A percentile compares a stretch with the other conserved stretches of the same genome.
phyloP scores from a whole-genome alignment of 2,797 vertebrate genomes.

The Falco novaeseelandiae region DNA sequence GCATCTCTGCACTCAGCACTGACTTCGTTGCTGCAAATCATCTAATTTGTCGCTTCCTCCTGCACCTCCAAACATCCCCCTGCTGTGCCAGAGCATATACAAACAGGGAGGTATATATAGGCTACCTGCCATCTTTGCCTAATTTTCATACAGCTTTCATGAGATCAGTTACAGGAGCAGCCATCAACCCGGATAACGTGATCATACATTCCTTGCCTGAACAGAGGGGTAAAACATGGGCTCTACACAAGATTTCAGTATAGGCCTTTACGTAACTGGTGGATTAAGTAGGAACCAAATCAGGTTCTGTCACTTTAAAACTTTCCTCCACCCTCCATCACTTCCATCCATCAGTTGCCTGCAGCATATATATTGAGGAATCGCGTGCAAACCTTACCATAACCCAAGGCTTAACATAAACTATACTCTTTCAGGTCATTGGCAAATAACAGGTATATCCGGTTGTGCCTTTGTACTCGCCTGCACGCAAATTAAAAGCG shows the following conservation, averaged over 20 bases:
- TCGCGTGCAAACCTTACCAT: conserved; percentile 83
- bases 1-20: background rate
- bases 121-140: background rate
- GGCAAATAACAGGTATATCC: conserved; percentile 87
- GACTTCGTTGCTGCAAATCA: background rate
- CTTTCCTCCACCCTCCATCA: conserved; percentile 64
- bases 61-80: background rate
- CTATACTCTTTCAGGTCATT: conserved; percentile 79
- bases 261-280: conserved; percentile 48
- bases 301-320: conserved; percentile 74
- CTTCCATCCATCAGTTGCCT: conserved; percentile 72
- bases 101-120: background rate
- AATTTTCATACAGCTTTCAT: background rate
- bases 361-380: conserved; percentile 72
- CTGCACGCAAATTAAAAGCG: conserved; percentile 78
- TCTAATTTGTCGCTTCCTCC: background rate
- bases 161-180: background rate
- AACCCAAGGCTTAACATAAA: conserved; percentile 84
- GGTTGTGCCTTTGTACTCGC: conserved; percentile 79
- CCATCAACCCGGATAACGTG: background rate
- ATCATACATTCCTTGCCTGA: conserved; percentile 37
- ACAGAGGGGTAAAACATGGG: conserved; percentile 53
- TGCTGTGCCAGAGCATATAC: background rate
- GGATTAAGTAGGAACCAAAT: conserved; percentile 68
- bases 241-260: conserved; percentile 31